These are phyloP conservation scores for Belgica antarctica DNA, from an alignment of 2,888 invertebrate species.

Conservation along the genomic window DNA sequence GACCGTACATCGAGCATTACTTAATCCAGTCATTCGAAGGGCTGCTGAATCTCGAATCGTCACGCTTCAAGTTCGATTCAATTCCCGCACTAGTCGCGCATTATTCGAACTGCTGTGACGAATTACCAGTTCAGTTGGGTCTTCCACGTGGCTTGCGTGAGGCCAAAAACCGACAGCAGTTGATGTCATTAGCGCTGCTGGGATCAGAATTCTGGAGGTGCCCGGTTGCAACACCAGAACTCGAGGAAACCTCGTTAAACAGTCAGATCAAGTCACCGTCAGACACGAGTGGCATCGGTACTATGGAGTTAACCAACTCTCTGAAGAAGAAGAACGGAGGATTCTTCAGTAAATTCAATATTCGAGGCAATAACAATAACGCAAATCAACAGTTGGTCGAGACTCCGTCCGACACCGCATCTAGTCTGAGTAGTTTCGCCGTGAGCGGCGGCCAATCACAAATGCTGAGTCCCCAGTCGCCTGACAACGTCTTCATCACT, in stretches of 20 bases:
- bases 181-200: conserved; percentile 83
- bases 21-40: conserved; percentile 82
- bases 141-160: conserved; percentile 82
- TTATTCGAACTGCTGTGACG: conserved; percentile 92
- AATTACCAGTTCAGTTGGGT: conserved; percentile 85
- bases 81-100: conserved; percentile 90
- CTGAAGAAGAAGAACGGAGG: conserved; percentile 33
- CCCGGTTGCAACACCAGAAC: conserved; percentile 62
- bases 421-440: conserved; percentile 73
- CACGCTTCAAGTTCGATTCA: conserved; percentile 87
- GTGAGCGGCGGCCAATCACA: conserved; percentile 56
- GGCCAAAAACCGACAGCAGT: conserved; percentile 84
- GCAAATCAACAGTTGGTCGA: conserved; percentile 46
- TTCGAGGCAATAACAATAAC: conserved; percentile 20
- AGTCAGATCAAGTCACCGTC: conserved; percentile 53
- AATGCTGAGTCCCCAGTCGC: conserved; percentile 59
- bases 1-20: conserved; percentile 94
- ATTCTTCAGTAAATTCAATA: conserved; percentile 28
- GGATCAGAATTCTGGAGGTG: conserved; percentile 86
- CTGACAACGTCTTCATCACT: conserved; percentile 71
- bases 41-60: conserved; percentile 85
- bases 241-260: conserved; percentile 33
- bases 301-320: conserved; percentile 47
- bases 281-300: conserved; percentile 54
- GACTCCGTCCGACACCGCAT: conserved; percentile 66